phyloP scores from a whole-genome alignment of 2,113 vertebrate genomes.

The Neodontobutis hainanensis region DNA sequence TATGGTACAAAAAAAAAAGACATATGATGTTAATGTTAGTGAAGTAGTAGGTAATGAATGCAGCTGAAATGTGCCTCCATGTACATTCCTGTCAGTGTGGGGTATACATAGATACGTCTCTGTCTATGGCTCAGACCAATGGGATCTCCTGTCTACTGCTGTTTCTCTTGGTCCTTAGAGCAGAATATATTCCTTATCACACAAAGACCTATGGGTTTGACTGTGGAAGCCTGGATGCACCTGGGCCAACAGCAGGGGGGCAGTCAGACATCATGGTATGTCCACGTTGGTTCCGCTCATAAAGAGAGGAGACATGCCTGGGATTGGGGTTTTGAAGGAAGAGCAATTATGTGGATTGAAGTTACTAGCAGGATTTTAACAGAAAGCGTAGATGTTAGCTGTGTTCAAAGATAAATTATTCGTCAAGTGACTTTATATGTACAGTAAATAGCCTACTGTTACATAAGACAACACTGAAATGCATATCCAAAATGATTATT shows the following conservation, averaged over 20 bases:
- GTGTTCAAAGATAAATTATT: too few species aligned
- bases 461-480: constrained; percentile 3
- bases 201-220: constrained; percentile 42
- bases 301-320: constrained; percentile 25
- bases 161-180: constrained; percentile 4
- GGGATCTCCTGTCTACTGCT: constrained; percentile 17
- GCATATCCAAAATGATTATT: constrained; percentile 43
- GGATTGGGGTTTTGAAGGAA: not conserved
- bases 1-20: not conserved
- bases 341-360: not conserved
- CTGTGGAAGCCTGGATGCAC: constrained; percentile 47
- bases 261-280: constrained; percentile 45
- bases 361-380: too few species aligned
- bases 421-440: too few species aligned
- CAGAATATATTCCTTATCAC: constrained; percentile 35
- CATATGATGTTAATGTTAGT: not conserved
- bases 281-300: constrained; percentile 36
- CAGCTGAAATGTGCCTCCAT: not conserved
- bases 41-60: not conserved
- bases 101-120: not conserved
- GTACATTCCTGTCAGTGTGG: not conserved
- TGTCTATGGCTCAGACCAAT: not conserved
- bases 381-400: too few species aligned
- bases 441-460: not conserved
- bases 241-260: constrained; percentile 62